Conservation (phyloP, 2,888 invertebrate species). For the Platycnemis pennipes region DNA sequence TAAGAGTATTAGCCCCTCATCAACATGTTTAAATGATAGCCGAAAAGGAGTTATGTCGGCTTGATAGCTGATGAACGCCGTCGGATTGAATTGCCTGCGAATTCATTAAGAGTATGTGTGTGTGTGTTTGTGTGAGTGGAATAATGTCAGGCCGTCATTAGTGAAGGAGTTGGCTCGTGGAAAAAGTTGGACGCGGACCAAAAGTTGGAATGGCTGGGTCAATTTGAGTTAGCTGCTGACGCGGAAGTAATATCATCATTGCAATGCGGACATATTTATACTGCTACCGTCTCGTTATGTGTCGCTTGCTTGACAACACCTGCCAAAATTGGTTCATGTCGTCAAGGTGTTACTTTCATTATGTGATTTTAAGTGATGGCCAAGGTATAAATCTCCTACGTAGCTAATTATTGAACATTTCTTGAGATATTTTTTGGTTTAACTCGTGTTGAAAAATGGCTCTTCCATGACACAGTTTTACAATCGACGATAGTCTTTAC, state of each 20-base stretch:
- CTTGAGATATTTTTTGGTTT: too few species aligned
- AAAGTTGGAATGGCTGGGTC: background rate
- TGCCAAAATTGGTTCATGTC: too few species aligned
- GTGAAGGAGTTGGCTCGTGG: background rate
- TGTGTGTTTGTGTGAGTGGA: background rate
- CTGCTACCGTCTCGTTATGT: too few species aligned
- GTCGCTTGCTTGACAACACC: too few species aligned
- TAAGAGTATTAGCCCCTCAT: background rate
- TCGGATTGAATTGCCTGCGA: background rate
- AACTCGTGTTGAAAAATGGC: too few species aligned
- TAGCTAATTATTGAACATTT: too few species aligned
- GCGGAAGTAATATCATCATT: background rate
- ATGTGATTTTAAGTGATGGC: too few species aligned
- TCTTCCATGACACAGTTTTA: too few species aligned
- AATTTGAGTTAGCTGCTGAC: background rate
- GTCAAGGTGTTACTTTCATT: too few species aligned
- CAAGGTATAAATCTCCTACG: too few species aligned
- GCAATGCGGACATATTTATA: background rate
- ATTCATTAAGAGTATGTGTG: background rate
- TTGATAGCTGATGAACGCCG: background rate
- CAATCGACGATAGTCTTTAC: too few species aligned
- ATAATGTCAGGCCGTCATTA: background rate
- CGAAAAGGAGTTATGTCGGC: background rate
- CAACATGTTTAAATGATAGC: background rate
- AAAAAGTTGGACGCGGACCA: background rate